phyloP scores from a whole-genome alignment of 2,113 vertebrate species.

The Nettapus auritus region DNA sequence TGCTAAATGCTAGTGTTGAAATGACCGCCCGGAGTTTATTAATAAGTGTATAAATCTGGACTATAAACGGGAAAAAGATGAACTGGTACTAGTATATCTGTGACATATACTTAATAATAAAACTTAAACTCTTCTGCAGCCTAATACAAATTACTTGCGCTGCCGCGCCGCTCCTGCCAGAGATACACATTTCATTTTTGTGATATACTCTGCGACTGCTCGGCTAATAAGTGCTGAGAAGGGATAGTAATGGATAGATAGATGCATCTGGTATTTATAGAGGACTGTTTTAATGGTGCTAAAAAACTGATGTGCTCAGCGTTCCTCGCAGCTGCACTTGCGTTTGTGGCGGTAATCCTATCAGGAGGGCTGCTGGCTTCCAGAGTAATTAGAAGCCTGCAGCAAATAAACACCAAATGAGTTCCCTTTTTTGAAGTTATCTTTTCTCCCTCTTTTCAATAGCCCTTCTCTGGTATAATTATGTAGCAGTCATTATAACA shows the following conservation, averaged over 20 bases:
- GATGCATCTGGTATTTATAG: slow-evolving; percentile 66
- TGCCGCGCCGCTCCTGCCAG: slow-evolving; percentile 20
- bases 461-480: slow-evolving; percentile 73
- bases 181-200: slow-evolving; percentile 64
- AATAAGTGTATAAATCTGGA: slow-evolving; percentile 79
- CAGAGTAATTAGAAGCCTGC: slow-evolving; percentile 77
- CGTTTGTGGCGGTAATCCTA: slow-evolving; percentile 68
- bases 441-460: slow-evolving; percentile 67
- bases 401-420: slow-evolving; percentile 76
- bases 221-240: slow-evolving; percentile 17
- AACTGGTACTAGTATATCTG: slow-evolving; percentile 67
- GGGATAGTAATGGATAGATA: slow-evolving; percentile 48
- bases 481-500: slow-evolving; percentile 74
- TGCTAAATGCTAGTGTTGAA: slow-evolving; percentile 74
- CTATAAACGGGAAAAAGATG: slow-evolving; percentile 68
- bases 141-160: slow-evolving; percentile 50
- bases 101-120: slow-evolving; percentile 69
- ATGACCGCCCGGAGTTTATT: slow-evolving; percentile 73
- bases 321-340: slow-evolving; percentile 68
- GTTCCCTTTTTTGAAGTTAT: slow-evolving; percentile 74
- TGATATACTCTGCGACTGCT: slow-evolving; percentile 2
- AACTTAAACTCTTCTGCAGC: slow-evolving; percentile 55
- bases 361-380: slow-evolving; percentile 73
- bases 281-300: slow-evolving; percentile 59
- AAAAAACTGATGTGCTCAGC: slow-evolving; percentile 64